Percentiles rank a stretch among this genome's conserved stretches.
phyloP scores from a whole-genome alignment of 92 coral and sea anemone species.

The Siderastrea siderea region DNA sequence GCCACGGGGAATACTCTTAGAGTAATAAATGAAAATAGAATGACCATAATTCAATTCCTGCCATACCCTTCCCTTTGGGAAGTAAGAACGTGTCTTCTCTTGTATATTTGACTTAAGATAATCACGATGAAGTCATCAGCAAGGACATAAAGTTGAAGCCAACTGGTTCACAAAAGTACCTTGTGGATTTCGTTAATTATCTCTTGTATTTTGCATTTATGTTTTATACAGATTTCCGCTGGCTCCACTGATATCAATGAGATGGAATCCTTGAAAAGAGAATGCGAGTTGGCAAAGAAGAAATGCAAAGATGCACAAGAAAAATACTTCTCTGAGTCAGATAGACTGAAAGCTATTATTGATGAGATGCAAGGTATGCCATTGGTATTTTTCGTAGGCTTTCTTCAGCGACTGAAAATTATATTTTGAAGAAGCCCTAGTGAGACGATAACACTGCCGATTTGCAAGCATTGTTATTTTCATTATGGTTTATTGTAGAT shows the following conservation, averaged over 20 bases:
- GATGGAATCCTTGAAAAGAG: conserved; percentile 12
- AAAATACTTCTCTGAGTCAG: conserved; percentile 18
- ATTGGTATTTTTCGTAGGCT: not conserved
- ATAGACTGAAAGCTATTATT: conserved; percentile 55
- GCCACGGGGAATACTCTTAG: too few species aligned
- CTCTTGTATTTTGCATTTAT: not conserved
- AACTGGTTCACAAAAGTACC: too few species aligned
- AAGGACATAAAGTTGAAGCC: not conserved
- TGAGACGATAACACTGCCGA: not conserved
- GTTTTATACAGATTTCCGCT: not conserved
- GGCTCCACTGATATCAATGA: conserved; percentile 1
- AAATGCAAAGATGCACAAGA: conserved; percentile 20
- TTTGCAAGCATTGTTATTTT: not conserved
- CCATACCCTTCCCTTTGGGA: too few species aligned
- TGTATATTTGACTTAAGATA: not conserved
- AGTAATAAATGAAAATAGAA: too few species aligned
- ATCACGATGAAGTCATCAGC: not conserved
- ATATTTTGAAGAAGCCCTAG: not conserved
- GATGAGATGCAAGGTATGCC: conserved; percentile 62
- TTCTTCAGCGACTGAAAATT: not conserved
- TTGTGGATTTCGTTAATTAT: too few species aligned
- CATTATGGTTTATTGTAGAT: not conserved
- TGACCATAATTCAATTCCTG: too few species aligned
- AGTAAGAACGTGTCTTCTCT: too few species aligned
- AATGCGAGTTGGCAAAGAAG: conserved; percentile 31